Base-by-base conservation (phyloP, 2,113 vertebrate genomes). In the Cephalopholis sonnerati region DNA sequence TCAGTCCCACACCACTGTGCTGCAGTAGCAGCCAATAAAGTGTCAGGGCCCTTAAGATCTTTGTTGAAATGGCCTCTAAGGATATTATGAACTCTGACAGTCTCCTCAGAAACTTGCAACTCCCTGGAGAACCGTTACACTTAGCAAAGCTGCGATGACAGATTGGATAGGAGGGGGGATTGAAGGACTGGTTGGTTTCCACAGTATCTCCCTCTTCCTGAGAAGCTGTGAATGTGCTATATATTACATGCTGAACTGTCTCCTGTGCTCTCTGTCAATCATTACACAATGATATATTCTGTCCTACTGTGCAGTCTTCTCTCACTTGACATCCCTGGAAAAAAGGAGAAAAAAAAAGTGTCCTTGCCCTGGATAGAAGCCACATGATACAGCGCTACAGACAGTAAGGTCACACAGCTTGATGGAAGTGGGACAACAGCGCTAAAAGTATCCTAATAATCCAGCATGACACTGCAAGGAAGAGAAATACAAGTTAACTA, bases 111-210 rank as follows among this genome's bases (percentile, higher is more conserved):
- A 90, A 85, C 65, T 48, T 67, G 24, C 59, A 82, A 73, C 72
- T 89, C 81, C 75, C 65, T 24, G 63, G 62, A 82, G 84, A 89
- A 85, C 72, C 80, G 83, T 87, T 61, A 87, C 84, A 89, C 88
- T 85, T 32, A 55, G 25, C 71, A 74, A 78, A 79, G 79, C 82
- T 48, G 80, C 13, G 36, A 39, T 73, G 76, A 85, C 85, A 88
- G 83, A 76, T 74, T 71, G 50, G 61, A 69, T 46, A 17, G 29
- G 51, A 62, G 58, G 1, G 1, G 32, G 15, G 16, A 77, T 11
- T 46, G 70, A 80, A 70, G 69, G 58, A 74, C 66, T 54, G 27
- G 39, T 74, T 76, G 48, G 51, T 68, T 79, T 84, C 50, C 59
- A 68, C 64, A 48, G 65, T 82, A n/a, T 77, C 67, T 39, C 25